Conservation (phyloP, 2,888 invertebrate genomes). For the Drosophila meridionalis region DNA sequence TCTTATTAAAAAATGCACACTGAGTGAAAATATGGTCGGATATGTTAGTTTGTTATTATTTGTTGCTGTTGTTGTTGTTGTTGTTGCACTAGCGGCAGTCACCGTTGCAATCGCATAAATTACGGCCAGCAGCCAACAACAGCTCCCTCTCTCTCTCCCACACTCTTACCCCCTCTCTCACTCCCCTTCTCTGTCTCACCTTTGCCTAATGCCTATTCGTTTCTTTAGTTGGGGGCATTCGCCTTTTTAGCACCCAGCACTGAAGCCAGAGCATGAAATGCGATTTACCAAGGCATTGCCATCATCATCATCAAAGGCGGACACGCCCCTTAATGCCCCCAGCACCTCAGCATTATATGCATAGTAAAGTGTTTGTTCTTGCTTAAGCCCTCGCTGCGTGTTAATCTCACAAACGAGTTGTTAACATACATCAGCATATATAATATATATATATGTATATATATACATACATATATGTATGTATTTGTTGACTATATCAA, state of each 20-base stretch:
- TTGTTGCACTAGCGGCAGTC: constrained; percentile 71
- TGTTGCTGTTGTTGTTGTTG: constrained; percentile 37
- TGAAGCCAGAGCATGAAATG: constrained; percentile 71
- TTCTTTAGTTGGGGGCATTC: constrained; percentile 65
- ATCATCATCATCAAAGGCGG: constrained; percentile 35
- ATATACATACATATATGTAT: background rate
- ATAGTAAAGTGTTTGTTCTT: constrained; percentile 18
- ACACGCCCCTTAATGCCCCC: background rate
- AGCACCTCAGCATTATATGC: background rate
- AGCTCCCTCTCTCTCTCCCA: background rate
- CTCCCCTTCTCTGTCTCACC: constrained; percentile 14
- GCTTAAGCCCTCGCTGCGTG: constrained; percentile 26
- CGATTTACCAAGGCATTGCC: constrained; percentile 70
- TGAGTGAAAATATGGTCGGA: constrained; percentile 68
- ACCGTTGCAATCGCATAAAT: constrained; percentile 81
- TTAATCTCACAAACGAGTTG: constrained; percentile 62
- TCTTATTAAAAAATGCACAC: constrained; percentile 73
- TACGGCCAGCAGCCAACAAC: constrained; percentile 56
- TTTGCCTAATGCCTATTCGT: constrained; percentile 42
- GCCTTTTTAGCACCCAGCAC: constrained; percentile 75
- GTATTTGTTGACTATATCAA: background rate
- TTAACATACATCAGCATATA: constrained; percentile 26
- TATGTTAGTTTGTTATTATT: constrained; percentile 58
- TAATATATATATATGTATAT: background rate
- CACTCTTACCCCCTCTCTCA: background rate